Evolutionary conservation across 2,888 invertebrate genomes (phyloP).

Genomic region (Cataglyphis livida): DNA sequence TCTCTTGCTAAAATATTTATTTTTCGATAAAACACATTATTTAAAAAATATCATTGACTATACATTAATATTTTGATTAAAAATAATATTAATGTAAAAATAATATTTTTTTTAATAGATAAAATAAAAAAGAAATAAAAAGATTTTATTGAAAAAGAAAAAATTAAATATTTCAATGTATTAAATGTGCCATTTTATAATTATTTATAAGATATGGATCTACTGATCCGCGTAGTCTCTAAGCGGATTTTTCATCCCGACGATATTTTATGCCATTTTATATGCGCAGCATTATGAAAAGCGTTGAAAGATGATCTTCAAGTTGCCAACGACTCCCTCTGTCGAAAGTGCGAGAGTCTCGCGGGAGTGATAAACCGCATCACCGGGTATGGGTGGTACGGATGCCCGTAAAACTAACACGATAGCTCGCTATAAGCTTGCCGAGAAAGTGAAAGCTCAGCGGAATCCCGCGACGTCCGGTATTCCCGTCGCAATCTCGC

Average conservation of each 20-base stretch:
- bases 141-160: neutral
- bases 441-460: slow-evolving; percentile 77
- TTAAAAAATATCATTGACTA: neutral
- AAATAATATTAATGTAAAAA: neutral
- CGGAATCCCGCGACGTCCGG: slow-evolving; percentile 62
- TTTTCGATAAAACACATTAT: neutral
- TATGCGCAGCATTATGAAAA: neutral
- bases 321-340: slow-evolving; percentile 26
- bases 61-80: neutral
- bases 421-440: slow-evolving; percentile 46
- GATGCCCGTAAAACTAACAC: slow-evolving; percentile 69
- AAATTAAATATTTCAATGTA: neutral
- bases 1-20: neutral
- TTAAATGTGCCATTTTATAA: neutral
- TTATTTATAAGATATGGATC: neutral
- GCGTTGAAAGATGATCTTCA: slow-evolving; percentile 4
- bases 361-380: slow-evolving; percentile 70
- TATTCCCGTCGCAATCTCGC: slow-evolving; percentile 36
- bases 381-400: slow-evolving; percentile 57
- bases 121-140: neutral
- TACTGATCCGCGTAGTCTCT: neutral
- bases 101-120: neutral
- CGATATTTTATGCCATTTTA: neutral
- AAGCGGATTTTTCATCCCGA: neutral
- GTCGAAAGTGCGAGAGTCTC: slow-evolving; percentile 56